Base-by-base conservation (phyloP, 2,797 vertebrate species). In the Tadarida brasiliensis region DNA sequence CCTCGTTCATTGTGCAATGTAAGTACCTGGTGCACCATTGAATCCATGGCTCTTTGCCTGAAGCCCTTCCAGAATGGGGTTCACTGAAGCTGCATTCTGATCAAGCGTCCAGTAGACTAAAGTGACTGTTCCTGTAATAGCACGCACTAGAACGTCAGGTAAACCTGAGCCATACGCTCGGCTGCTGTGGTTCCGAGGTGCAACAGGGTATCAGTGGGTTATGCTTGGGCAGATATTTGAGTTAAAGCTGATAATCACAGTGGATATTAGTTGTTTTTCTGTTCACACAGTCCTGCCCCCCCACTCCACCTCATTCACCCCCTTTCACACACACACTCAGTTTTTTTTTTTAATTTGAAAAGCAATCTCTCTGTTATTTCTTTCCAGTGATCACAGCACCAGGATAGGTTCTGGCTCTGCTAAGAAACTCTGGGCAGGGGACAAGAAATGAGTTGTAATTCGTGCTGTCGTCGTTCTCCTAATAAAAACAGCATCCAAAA, bases 361-460 rank as follows among this genome's bases (percentile, higher is more conserved):
- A 61, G 28, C 12, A 44, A 17, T 14, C 19, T 78, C 7, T 76
- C 16, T 30, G 3, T 33, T 54, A 9, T 68, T 54, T 30, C 51
- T 68, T 54, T 30, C 51, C 82, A 90, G 22, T 6, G 17, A 76
- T 44, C 16, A 59, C 49, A 86, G 19, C 12, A 30, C 59, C 67
- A 59, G 15, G 35, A 39, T 11, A 67, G 30, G 9, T 65, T 82
- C 51, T n/a, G 51, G 51, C 26, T 95, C 51, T 47, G 24, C 49
- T 67, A 89, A 78, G 54, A 93, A 91, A 77, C 71, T 93, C 15
- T 44, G 39, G 90, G 28, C 49, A 83, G 11, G 77, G n/a, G 65
- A 35, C 14, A 86, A 83, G 30, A 85, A 94, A 91, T 82, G 11
- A 61, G 24, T 81, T 84, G 2, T 63, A 90, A 83, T 14, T 83